Evolutionary conservation across 2,797 vertebrate genomes (phyloP).

Genomic region (Columba guinea): DNA sequence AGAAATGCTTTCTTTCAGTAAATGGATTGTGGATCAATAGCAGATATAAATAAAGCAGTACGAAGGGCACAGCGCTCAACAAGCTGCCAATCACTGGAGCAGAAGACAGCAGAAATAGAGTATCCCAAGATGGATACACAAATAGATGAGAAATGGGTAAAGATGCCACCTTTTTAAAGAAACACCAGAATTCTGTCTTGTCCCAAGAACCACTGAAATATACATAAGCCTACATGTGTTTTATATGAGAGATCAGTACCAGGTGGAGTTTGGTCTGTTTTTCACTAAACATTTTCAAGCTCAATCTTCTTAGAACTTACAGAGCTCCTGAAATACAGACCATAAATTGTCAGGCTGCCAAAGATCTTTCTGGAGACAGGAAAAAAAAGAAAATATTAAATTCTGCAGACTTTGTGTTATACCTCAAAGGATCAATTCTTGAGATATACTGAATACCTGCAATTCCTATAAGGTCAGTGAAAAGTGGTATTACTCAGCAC

Average conservation of each 20-base stretch:
- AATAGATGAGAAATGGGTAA: not conserved
- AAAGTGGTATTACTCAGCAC: not conserved
- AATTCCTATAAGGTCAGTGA: not conserved
- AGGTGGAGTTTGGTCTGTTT: not conserved
- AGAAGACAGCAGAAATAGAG: not conserved
- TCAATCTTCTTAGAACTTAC: not conserved
- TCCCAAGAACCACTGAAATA: not conserved
- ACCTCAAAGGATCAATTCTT: not conserved
- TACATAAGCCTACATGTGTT: not conserved
- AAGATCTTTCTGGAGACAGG: not conserved
- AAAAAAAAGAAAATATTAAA: not conserved
- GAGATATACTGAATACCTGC: not conserved
- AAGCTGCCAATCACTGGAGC: slow-evolving; percentile 31
- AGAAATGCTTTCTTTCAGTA: slow-evolving; percentile 72
- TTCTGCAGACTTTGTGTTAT: not conserved
- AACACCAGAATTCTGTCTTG: not conserved
- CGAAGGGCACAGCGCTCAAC: slow-evolving; percentile 46
- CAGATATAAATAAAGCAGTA: slow-evolving; percentile 55
- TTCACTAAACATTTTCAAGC: not conserved
- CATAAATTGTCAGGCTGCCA: not conserved
- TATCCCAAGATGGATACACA: not conserved
- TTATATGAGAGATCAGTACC: not conserved
- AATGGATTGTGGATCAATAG: slow-evolving; percentile 69
- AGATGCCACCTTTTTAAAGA: not conserved
- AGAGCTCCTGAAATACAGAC: not conserved